Percentiles rank a stretch among this genome's conserved stretches.
phyloP scores from a whole-genome alignment of 2,797 vertebrate species.

The Leontopithecus rosalia region DNA sequence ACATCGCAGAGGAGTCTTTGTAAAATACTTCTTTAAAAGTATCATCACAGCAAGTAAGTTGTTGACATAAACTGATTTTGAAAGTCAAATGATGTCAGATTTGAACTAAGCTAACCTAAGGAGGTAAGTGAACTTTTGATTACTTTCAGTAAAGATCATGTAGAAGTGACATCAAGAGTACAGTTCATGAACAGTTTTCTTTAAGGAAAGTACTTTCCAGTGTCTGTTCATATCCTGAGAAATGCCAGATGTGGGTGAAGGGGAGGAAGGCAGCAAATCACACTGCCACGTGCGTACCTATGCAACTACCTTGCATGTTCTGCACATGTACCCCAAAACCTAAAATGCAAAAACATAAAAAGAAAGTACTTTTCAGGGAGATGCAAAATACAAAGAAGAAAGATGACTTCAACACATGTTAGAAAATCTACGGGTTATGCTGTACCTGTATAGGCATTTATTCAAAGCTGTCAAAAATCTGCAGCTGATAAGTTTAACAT shows the following conservation, averaged over 20 bases:
- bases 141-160: neutral
- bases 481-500: neutral
- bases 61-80: neutral
- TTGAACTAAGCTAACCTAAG: neutral
- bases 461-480: neutral
- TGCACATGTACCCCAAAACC: too few relatives aligned
- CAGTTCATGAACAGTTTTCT: neutral
- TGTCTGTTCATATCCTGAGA: neutral
- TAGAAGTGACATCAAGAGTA: neutral
- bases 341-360: too few relatives aligned
- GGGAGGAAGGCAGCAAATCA: too few relatives aligned
- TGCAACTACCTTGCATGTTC: too few relatives aligned
- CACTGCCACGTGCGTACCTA: too few relatives aligned
- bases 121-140: neutral
- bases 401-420: neutral
- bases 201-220: too few relatives aligned
- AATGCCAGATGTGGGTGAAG: too few relatives aligned
- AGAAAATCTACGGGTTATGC: neutral
- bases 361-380: neutral
- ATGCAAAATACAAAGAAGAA: neutral
- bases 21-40: neutral
- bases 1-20: neutral
- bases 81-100: neutral
- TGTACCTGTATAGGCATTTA: neutral
- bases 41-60: neutral